Evolutionary conservation across 2,888 invertebrate genomes (phyloP).

Genomic region (Perizoma flavofasciatum): DNA sequence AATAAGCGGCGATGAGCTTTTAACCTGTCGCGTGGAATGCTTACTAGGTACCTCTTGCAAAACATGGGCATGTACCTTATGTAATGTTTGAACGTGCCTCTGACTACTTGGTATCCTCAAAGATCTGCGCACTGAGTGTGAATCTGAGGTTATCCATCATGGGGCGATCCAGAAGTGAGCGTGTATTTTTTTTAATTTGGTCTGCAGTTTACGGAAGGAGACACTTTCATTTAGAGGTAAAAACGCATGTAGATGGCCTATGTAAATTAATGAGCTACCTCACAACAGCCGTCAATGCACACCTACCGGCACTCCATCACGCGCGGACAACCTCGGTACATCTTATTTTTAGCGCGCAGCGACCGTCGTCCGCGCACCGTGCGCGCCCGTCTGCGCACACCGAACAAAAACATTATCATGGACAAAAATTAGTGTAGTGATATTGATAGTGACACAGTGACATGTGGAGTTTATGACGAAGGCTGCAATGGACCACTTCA

Average conservation of each 20-base stretch:
- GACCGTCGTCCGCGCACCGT: constrained; percentile 52
- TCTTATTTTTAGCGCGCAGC: constrained; percentile 75
- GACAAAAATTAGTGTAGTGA: constrained; percentile 36
- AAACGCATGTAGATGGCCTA: background rate
- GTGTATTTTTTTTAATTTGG: no score
- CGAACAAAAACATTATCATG: constrained; percentile 35
- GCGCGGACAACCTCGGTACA: constrained; percentile 43
- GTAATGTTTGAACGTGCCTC: no score
- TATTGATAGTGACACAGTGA: constrained; percentile 57
- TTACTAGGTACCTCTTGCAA: no score
- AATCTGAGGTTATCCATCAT: no score
- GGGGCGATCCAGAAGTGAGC: no score
- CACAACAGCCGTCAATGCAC: constrained; percentile 38
- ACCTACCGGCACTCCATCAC: constrained; percentile 26
- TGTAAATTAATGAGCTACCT: constrained; percentile 22
- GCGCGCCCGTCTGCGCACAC: constrained; percentile 44
- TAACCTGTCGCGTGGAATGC: no score
- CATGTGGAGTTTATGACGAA: constrained; percentile 77
- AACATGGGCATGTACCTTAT: no score
- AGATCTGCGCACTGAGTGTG: no score
- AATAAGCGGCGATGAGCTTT: no score
- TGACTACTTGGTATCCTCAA: no score
- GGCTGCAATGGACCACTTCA: constrained; percentile 71
- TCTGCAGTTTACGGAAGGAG: no score
- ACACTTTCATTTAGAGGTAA: no score